phyloP scores from a whole-genome alignment of 1,140 invertebrate genomes.

The Mamestra configurata region DNA sequence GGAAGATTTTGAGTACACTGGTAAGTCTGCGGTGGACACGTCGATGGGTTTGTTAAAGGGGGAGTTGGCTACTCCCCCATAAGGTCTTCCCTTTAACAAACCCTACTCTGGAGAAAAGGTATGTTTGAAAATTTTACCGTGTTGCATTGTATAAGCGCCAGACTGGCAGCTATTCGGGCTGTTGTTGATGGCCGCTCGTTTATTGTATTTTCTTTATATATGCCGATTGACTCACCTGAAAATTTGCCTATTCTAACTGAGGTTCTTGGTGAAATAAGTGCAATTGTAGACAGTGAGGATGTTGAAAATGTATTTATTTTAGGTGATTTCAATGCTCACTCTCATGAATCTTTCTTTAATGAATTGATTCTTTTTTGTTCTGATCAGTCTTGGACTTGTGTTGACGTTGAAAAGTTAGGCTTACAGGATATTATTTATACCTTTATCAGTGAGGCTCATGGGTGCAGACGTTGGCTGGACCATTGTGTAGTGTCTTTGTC shows the following conservation, averaged over 20 bases:
- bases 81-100: too few relatives aligned
- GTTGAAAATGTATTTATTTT: not conserved
- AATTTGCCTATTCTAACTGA: conserved; percentile 1
- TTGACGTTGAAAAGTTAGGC: conserved; percentile 41
- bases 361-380: conserved; percentile 1
- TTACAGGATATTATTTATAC: too few relatives aligned
- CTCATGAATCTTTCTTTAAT: not conserved
- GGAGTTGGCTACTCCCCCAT: too few relatives aligned
- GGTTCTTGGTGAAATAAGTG: not conserved
- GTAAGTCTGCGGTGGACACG: conserved; percentile 45
- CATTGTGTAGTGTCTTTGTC: too few relatives aligned
- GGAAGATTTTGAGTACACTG: conserved; percentile 44
- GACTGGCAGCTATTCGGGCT: not conserved
- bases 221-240: not conserved
- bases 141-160: conserved; percentile 44
- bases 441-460: too few relatives aligned
- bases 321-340: too few relatives aligned
- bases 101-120: conserved; percentile 47
- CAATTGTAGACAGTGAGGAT: not conserved
- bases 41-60: conserved; percentile 24
- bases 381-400: conserved; percentile 10
- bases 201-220: conserved; percentile 25
- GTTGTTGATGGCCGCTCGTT: not conserved
- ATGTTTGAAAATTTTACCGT: conserved; percentile 39
- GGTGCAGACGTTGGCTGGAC: too few relatives aligned